A percentile compares a stretch with the other conserved stretches of the same genome.
These are phyloP conservation scores for Drosophila ambigua DNA, from an alignment of 1,140 invertebrate genomes.

Conservation along the genomic window DNA sequence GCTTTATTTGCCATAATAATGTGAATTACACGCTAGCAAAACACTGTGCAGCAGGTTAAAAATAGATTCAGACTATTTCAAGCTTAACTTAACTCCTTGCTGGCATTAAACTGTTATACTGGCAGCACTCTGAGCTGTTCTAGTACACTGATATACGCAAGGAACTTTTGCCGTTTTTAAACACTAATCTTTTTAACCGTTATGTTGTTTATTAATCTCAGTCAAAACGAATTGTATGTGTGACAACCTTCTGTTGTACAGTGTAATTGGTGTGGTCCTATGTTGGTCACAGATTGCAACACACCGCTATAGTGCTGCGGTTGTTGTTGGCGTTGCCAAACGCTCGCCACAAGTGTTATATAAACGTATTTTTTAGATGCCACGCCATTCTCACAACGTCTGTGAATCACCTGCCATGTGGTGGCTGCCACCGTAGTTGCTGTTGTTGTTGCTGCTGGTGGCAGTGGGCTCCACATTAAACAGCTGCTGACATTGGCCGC, in stretches of 20 bases:
- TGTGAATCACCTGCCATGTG: slow-evolving; percentile 39
- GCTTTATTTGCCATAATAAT: slow-evolving; percentile 70
- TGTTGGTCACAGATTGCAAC: slow-evolving; percentile 61
- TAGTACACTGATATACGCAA: no score
- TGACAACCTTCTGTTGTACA: slow-evolving; percentile 24
- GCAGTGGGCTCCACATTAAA: slow-evolving; percentile 44
- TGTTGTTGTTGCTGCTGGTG: background rate
- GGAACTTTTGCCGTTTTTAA: no score
- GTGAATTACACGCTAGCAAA: slow-evolving; percentile 53
- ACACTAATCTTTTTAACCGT: no score
- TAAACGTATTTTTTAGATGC: slow-evolving; percentile 77
- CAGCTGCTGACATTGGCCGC: slow-evolving; percentile 53
- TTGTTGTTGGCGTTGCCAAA: slow-evolving; percentile 51
- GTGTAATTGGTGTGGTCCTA: slow-evolving; percentile 46
- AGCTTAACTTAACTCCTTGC: no score
- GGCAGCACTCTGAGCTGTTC: no score
- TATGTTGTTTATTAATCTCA: no score
- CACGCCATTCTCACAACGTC: slow-evolving; percentile 73
- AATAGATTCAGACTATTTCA: background rate
- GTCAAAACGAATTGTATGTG: background rate
- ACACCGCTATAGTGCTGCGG: slow-evolving; percentile 36
- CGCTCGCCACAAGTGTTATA: slow-evolving; percentile 68
- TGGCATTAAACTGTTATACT: no score
- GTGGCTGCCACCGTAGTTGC: slow-evolving; percentile 22
- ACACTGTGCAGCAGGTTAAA: slow-evolving; percentile 55